Percentiles rank a stretch among this genome's conserved stretches.
phyloP scores from a whole-genome alignment of 2,113 vertebrate species.

The Polypterus senegalus region DNA sequence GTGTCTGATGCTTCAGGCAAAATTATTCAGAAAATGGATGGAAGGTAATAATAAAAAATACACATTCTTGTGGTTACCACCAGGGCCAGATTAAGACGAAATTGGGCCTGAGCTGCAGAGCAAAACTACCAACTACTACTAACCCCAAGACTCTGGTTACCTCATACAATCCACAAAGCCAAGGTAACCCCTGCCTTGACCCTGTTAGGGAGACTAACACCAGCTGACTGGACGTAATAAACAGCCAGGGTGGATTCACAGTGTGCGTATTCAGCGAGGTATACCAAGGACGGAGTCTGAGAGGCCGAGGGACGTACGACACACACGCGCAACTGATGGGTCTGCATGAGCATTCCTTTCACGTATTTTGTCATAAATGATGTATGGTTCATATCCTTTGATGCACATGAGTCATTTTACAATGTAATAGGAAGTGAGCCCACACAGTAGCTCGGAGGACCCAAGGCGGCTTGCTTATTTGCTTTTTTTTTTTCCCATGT shows the following conservation, averaged over 20 bases:
- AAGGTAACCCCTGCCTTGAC: no score
- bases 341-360: background rate
- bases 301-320: background rate
- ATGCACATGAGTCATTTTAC: slow-evolving; percentile 25
- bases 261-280: background rate
- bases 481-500: background rate
- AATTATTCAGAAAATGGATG: no score
- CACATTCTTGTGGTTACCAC: no score
- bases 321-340: background rate
- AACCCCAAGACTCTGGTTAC: no score
- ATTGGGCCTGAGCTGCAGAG: no score
- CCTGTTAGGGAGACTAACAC: no score
- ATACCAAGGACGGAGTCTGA: background rate
- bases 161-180: no score
- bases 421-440: slow-evolving; percentile 8
- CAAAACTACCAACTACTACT: no score
- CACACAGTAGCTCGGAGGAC: slow-evolving; percentile 13
- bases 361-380: slow-evolving; percentile 18
- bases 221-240: slow-evolving; percentile 1
- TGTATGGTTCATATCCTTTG: slow-evolving; percentile 18
- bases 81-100: no score
- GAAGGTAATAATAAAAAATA: no score
- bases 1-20: no score
- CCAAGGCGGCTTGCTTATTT: slow-evolving; percentile 1
- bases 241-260: slow-evolving; percentile 2